Base-by-base conservation (phyloP, 2,888 invertebrate genomes). In the Anthophora plumipes region DNA sequence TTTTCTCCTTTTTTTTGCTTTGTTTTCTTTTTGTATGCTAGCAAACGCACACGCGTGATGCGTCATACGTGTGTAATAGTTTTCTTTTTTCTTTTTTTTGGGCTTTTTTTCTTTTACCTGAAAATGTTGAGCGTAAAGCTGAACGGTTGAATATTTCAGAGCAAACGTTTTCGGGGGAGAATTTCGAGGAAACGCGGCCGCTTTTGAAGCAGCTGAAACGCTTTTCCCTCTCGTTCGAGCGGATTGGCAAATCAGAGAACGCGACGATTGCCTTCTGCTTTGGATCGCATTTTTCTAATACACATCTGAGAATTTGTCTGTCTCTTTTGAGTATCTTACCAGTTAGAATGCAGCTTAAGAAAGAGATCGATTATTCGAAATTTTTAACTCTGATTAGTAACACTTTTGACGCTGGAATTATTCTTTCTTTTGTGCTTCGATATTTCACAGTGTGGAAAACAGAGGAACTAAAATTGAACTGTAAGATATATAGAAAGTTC, bases 81-180 rank as follows among this genome's bases (percentile, higher is more conserved):
- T n/a, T 20, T 11, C 12, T 11, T 39, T 4, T 46, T 25, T 52
- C 17, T 54, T 57, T 61, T 55, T 70, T 39, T 5, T 25, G n/a
- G n/a, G n/a, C n/a, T n/a, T n/a, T n/a, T n/a, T n/a, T n/a, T n/a
- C n/a, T 20, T 50, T 54, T 43, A 22, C 69, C 59, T n/a, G 43
- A 64, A 68, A 74, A 77, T 60, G 71, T 66, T 68, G 64, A 78
- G 68, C 64, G 61, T 48, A 50, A n/a, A 80, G 72, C 52, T 60
- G 66, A 46, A 48, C 59, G 66, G 82, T 81, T 77, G 77, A 84
- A 84, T 74, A 74, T 77, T 79, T 77, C 77, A 54, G 59, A n/a
- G 20, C 52, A 54, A 77, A 77, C 69, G 81, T 84, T 84, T 83
- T 77, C 66, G 52, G 20, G 52, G 17, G 57, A 20, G 67, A 54